These are phyloP conservation scores for Orchestes rusci DNA, from an alignment of 2,888 invertebrate species.

Conservation along the genomic window DNA sequence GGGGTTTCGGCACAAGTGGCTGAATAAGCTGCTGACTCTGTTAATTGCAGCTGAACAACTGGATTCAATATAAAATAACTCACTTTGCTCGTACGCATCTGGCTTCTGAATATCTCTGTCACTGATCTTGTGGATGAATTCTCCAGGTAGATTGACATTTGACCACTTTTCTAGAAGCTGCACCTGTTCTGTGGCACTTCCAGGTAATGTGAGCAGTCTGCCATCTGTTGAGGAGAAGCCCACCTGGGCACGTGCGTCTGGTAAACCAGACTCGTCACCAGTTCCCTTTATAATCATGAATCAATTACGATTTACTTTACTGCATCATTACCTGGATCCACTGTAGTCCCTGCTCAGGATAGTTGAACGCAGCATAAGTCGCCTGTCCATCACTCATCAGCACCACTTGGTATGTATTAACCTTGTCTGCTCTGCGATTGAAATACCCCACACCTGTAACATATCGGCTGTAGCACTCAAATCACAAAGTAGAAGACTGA, in stretches of 20 bases:
- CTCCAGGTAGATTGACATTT: constrained; percentile 77
- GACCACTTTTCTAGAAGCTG: constrained; percentile 76
- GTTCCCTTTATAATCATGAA: constrained; percentile 49
- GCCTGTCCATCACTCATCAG: constrained; percentile 68
- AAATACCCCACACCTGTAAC: constrained; percentile 67
- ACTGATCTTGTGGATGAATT: constrained; percentile 85
- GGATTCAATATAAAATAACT: too few species aligned
- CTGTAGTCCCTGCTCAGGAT: constrained; percentile 80
- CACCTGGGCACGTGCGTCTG: constrained; percentile 88
- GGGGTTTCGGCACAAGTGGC: constrained; percentile 51
- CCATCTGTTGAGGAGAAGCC: constrained; percentile 85
- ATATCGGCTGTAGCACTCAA: too few species aligned
- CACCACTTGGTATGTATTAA: constrained; percentile 82
- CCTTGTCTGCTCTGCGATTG: constrained; percentile 57
- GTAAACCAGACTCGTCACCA: constrained; percentile 64
- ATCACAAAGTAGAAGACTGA: too few species aligned
- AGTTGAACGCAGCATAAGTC: constrained; percentile 80
- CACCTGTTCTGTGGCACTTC: constrained; percentile 88
- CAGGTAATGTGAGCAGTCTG: constrained; percentile 64
- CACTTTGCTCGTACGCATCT: constrained; percentile 42
- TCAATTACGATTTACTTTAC: not conserved
- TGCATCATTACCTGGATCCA: constrained; percentile 63
- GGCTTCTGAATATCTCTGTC: constrained; percentile 62
- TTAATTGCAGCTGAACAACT: too few species aligned
- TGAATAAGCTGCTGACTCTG: too few species aligned